Evolutionary conservation across 2,888 invertebrate species (phyloP).

Genomic region (Psylliodes chrysocephalus): DNA sequence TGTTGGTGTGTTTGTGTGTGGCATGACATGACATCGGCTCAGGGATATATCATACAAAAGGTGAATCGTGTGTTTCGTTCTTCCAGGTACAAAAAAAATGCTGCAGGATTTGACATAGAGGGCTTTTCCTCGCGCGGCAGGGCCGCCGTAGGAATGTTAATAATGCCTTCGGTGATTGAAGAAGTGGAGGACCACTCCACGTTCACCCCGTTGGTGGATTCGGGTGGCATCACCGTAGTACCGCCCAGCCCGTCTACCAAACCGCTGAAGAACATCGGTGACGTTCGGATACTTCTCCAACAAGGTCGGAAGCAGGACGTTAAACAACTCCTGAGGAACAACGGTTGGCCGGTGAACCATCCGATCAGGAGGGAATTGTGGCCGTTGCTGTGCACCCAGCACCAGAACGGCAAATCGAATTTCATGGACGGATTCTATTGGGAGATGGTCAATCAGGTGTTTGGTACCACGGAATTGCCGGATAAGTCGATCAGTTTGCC

Average conservation of each 20-base stretch:
- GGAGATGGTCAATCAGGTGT: constrained; percentile 90
- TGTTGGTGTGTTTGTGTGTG: too few species aligned
- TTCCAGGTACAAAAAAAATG: constrained; percentile 54
- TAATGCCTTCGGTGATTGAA: constrained; percentile 62
- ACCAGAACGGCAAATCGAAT: constrained; percentile 79
- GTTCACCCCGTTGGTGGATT: constrained; percentile 85
- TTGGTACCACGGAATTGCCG: constrained; percentile 83
- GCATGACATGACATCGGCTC: constrained; percentile 37
- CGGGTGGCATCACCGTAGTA: constrained; percentile 78
- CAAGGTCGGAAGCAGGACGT: constrained; percentile 58
- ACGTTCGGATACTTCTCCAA: constrained; percentile 71
- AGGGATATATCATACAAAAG: constrained; percentile 26
- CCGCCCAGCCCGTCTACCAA: constrained; percentile 82
- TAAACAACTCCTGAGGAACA: constrained; percentile 79
- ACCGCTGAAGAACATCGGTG: constrained; percentile 80
- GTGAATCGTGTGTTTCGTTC: constrained; percentile 39
- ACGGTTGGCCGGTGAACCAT: constrained; percentile 89
- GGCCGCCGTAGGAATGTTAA: constrained; percentile 52
- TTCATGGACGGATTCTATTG: constrained; percentile 88
- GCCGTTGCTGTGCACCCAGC: constrained; percentile 86
- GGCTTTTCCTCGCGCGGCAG: constrained; percentile 47
- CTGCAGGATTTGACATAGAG: constrained; percentile 62
- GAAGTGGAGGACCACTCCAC: constrained; percentile 69
- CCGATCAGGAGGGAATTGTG: constrained; percentile 85
- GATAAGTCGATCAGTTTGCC: constrained; percentile 91